Evolutionary conservation across 2,797 vertebrate genomes (phyloP).

Genomic region (Salarias fasciatus): DNA sequence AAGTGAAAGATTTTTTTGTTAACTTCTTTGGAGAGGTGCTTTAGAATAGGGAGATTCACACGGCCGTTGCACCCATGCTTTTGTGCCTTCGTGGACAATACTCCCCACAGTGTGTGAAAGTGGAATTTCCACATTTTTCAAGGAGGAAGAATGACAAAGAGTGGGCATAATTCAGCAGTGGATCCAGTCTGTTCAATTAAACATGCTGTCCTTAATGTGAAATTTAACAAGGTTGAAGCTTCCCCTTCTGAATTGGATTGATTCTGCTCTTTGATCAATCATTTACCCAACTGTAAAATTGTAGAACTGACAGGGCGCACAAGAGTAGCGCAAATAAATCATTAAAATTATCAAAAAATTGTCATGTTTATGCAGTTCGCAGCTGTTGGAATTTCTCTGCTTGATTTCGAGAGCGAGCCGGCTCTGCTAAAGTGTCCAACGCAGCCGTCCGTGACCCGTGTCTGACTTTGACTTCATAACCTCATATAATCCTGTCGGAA

Average conservation of each 20-base stretch:
- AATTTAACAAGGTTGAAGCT: conserved; percentile 7
- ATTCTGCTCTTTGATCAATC: conserved; percentile 9
- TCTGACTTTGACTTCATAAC: conserved; percentile 7
- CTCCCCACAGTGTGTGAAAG: too few relatives aligned
- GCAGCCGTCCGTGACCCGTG: not conserved
- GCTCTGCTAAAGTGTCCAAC: too few relatives aligned
- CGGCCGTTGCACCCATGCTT: too few relatives aligned
- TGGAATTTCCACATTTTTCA: not conserved
- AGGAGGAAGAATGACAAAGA: not conserved
- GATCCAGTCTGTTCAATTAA: conserved; percentile 6
- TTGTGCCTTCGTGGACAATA: too few relatives aligned
- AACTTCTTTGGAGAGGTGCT: too few relatives aligned
- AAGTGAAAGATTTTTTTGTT: too few relatives aligned
- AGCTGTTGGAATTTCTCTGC: not conserved
- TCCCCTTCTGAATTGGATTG: not conserved
- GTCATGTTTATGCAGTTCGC: not conserved
- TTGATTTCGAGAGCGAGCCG: not conserved
- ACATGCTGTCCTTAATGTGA: conserved; percentile 1
- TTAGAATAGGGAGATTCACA: too few relatives aligned
- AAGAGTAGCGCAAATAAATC: not conserved
- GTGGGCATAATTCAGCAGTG: too few relatives aligned
- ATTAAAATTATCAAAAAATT: not conserved
- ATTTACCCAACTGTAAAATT: conserved; percentile 6
- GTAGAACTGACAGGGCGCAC: not conserved
- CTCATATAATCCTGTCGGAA: conserved; percentile 23